Percentiles rank a stretch among this genome's conserved stretches.
Evolutionary conservation across 2,113 vertebrate genomes (phyloP).

Genomic region (Helogale parvula): DNA sequence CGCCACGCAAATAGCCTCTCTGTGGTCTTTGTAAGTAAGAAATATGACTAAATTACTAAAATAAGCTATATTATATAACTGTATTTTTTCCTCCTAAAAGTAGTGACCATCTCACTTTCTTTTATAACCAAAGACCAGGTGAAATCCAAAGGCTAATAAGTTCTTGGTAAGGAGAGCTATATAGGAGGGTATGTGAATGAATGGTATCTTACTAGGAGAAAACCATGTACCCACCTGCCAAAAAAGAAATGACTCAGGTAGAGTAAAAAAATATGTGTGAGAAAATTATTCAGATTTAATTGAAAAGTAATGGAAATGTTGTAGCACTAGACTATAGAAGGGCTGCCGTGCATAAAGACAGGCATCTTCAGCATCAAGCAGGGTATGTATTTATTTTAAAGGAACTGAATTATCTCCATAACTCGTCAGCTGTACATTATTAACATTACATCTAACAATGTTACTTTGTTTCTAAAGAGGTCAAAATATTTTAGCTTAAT

Average conservation of each 20-base stretch:
- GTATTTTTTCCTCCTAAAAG: neutral
- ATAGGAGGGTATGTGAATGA: neutral
- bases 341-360: no score
- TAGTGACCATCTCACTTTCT: neutral
- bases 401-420: neutral
- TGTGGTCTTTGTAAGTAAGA: neutral
- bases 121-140: neutral
- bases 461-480: neutral
- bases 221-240: neutral
- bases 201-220: neutral
- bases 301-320: neutral
- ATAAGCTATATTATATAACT: neutral
- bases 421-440: neutral
- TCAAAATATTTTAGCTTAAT: slow-evolving; percentile 11
- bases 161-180: neutral
- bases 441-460: neutral
- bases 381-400: neutral
- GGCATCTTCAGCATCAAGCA: neutral
- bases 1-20: neutral
- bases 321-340: neutral
- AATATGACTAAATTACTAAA: neutral
- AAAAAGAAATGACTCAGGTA: neutral
- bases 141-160: neutral
- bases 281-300: neutral
- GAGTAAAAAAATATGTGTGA: neutral